These are phyloP conservation scores for Thumatha senex DNA, from an alignment of 2,888 invertebrate species.

Conservation along the genomic window DNA sequence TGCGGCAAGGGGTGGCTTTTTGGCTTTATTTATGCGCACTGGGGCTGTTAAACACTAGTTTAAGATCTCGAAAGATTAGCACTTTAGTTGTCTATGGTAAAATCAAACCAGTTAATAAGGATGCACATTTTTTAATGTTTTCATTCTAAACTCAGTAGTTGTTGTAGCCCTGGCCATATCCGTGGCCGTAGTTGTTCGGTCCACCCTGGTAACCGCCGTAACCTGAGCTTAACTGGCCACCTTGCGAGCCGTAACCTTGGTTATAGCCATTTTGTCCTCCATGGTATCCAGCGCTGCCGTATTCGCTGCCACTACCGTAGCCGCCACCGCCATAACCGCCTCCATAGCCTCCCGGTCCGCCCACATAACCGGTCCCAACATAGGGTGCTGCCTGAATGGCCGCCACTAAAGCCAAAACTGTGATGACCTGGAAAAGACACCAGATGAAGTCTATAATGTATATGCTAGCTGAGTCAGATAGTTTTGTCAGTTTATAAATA, in stretches of 20 bases:
- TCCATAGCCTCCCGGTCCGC: too few species aligned
- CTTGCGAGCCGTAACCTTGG: conserved; percentile 13
- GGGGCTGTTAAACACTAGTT: background rate
- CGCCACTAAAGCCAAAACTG: conserved; percentile 13
- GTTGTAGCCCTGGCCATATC: background rate
- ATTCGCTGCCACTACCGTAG: conserved; percentile 9
- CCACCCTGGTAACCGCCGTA: background rate
- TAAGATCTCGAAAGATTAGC: background rate
- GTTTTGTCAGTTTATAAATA: background rate
- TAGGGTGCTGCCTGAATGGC: conserved; percentile 13
- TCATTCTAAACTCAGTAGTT: background rate
- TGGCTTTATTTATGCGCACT: background rate
- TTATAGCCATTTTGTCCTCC: conserved; percentile 6
- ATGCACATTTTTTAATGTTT: too few species aligned
- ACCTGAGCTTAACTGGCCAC: background rate
- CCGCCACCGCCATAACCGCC: background rate
- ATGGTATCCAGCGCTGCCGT: conserved; percentile 11
- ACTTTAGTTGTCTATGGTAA: background rate
- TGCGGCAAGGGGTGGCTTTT: background rate
- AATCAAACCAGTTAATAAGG: too few species aligned
- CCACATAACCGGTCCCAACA: background rate
- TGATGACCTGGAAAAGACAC: conserved; percentile 17
- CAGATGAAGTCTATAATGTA: background rate
- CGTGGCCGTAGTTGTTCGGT: background rate
- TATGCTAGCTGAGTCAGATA: background rate